phyloP scores from a whole-genome alignment of 2,888 invertebrate genomes.

The Eupelmus urozonus region DNA sequence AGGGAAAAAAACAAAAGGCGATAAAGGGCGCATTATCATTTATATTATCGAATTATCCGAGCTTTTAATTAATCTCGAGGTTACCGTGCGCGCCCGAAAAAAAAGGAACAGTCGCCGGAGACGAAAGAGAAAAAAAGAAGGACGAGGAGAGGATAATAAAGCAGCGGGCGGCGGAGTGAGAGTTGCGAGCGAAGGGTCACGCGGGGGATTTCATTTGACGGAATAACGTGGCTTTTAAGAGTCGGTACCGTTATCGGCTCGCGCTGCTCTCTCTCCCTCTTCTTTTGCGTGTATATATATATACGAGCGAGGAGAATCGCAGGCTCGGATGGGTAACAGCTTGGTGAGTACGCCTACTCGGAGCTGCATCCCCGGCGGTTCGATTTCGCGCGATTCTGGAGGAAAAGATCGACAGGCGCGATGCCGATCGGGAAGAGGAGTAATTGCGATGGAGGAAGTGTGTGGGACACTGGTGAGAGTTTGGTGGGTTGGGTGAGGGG shows the following conservation, averaged over 20 bases:
- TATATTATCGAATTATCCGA: constrained; percentile 60
- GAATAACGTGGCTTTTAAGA: constrained; percentile 76
- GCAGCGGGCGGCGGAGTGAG: constrained; percentile 24
- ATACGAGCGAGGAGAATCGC: constrained; percentile 60
- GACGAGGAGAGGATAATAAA: constrained; percentile 30
- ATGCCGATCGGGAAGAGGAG: constrained; percentile 32
- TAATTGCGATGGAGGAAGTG: constrained; percentile 25
- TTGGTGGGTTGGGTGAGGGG: no score
- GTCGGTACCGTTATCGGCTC: constrained; percentile 73
- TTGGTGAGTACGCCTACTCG: constrained; percentile 30
- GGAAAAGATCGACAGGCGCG: constrained; percentile 43
- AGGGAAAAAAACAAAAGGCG: constrained; percentile 53
- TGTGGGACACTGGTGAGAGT: no score
- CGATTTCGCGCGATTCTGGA: constrained; percentile 50
- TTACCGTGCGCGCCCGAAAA: not conserved
- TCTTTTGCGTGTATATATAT: constrained; percentile 29
- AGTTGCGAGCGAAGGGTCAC: constrained; percentile 66
- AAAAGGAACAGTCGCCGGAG: not conserved
- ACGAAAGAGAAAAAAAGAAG: constrained; percentile 12
- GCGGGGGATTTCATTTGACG: constrained; percentile 76
- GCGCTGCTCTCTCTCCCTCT: constrained; percentile 42
- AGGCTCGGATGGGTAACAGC: constrained; percentile 8
- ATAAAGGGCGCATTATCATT: constrained; percentile 59
- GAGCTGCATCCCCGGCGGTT: not conserved
- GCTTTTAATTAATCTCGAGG: constrained; percentile 58